Evolutionary conservation across 2,888 invertebrate genomes (phyloP).

Genomic region (Chymomyza procnemis): DNA sequence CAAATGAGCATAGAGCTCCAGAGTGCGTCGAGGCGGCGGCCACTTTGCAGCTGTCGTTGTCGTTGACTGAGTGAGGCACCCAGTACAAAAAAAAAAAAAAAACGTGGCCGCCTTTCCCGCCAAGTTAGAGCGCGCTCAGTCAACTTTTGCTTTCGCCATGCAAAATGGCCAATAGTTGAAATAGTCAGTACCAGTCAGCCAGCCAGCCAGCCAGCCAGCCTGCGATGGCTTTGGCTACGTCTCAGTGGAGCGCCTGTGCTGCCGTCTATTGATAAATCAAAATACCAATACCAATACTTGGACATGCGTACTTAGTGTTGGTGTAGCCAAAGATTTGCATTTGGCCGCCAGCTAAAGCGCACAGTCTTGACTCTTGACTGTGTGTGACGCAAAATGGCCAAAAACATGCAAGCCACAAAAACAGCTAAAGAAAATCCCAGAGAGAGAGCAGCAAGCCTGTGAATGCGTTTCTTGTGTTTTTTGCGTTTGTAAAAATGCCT

Average conservation of each 20-base stretch:
- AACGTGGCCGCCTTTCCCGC: slow-evolving; percentile 48
- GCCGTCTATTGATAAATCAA: slow-evolving; percentile 69
- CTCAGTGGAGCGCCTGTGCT: not conserved
- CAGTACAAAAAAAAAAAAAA: too few species aligned
- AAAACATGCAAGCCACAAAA: slow-evolving; percentile 57
- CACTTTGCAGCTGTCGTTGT: slow-evolving; percentile 42
- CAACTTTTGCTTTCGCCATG: slow-evolving; percentile 68
- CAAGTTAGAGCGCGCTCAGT: not conserved
- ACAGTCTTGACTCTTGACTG: slow-evolving; percentile 36
- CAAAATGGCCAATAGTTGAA: slow-evolving; percentile 12
- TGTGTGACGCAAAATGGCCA: slow-evolving; percentile 58
- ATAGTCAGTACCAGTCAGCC: not conserved
- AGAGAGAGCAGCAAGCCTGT: slow-evolving; percentile 28
- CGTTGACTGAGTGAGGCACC: slow-evolving; percentile 22
- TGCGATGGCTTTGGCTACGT: not conserved
- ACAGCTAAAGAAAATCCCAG: not conserved
- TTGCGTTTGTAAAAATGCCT: slow-evolving; percentile 55
- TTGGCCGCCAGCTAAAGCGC: slow-evolving; percentile 51
- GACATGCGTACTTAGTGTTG: slow-evolving; percentile 40
- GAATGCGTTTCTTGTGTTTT: slow-evolving; percentile 71
- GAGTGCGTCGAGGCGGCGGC: not conserved
- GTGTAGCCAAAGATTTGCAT: slow-evolving; percentile 60
- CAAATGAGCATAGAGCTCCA: slow-evolving; percentile 35
- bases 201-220: not conserved
- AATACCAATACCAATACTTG: slow-evolving; percentile 49